Evolutionary conservation across 1,140 invertebrate genomes (phyloP).

Genomic region (Trachelipus rathkii): DNA sequence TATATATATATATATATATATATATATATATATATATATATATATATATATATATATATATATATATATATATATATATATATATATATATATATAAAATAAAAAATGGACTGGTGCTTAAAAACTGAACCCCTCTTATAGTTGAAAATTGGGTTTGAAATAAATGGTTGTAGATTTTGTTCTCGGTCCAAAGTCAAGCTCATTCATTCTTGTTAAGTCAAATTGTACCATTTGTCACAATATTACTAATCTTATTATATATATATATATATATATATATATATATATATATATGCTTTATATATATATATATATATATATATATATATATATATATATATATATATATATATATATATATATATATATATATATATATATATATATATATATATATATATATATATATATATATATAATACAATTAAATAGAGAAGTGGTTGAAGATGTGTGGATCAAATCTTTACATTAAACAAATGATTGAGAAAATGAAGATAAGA

Average conservation of each 20-base stretch:
- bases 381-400: conserved; percentile 16
- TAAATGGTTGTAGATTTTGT: no score
- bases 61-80: conserved; percentile 7
- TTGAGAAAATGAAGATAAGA: no score
- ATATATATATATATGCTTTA: conserved; percentile 5
- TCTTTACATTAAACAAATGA: no score
- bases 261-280: conserved; percentile 6
- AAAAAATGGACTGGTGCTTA: no score
- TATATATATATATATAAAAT: not conserved
- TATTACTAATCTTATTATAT: no score
- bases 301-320: conserved; percentile 20
- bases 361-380: conserved; percentile 13
- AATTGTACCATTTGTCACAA: no score
- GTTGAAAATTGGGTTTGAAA: no score
- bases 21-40: not conserved
- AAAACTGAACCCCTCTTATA: no score
- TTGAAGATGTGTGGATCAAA: no score
- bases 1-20: not conserved
- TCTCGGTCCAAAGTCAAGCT: no score
- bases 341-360: conserved; percentile 12
- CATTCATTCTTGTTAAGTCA: no score
- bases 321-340: conserved; percentile 21
- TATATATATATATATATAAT: conserved; percentile 8
- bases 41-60: not conserved
- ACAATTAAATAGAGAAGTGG: no score